These are phyloP conservation scores for Tyria jacobaeae DNA, from an alignment of 2,888 invertebrate species.

Conservation along the genomic window DNA sequence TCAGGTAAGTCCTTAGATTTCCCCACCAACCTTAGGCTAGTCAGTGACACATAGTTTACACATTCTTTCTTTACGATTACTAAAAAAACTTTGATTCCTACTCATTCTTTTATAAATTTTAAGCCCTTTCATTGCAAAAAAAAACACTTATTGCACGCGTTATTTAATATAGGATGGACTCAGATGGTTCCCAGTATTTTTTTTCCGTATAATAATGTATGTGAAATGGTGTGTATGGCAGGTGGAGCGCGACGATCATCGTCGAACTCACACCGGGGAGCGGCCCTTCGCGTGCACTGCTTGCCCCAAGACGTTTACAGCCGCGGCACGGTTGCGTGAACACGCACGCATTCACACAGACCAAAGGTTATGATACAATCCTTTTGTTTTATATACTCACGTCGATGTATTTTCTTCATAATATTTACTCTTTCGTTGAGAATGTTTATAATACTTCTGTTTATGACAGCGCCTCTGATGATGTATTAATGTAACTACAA, in stretches of 20 bases:
- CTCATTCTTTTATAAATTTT: too few relatives aligned
- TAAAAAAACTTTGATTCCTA: too few relatives aligned
- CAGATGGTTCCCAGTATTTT: constrained; percentile 59
- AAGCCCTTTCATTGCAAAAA: constrained; percentile 49
- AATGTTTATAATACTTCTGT: constrained; percentile 3
- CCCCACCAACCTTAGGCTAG: too few relatives aligned
- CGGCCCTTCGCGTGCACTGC: constrained; percentile 81
- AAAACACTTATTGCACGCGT: constrained; percentile 48
- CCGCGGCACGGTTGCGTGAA: constrained; percentile 82
- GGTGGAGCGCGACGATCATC: constrained; percentile 86
- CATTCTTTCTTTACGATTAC: too few relatives aligned
- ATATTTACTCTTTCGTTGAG: constrained; percentile 13
- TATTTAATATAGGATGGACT: constrained; percentile 49
- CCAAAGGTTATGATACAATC: constrained; percentile 71
- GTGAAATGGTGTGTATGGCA: constrained; percentile 61
- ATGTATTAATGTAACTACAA: not conserved
- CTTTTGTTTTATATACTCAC: constrained; percentile 43
- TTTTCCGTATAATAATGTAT: constrained; percentile 56
- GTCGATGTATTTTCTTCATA: constrained; percentile 21
- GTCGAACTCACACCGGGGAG: constrained; percentile 83
- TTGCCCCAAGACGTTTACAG: constrained; percentile 84
- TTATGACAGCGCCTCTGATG: constrained; percentile 14
- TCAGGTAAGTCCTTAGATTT: too few relatives aligned
- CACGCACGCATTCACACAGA: constrained; percentile 83
- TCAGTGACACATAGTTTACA: too few relatives aligned